phyloP scores from a whole-genome alignment of 2,888 invertebrate species.

The Drosophila limbata region DNA sequence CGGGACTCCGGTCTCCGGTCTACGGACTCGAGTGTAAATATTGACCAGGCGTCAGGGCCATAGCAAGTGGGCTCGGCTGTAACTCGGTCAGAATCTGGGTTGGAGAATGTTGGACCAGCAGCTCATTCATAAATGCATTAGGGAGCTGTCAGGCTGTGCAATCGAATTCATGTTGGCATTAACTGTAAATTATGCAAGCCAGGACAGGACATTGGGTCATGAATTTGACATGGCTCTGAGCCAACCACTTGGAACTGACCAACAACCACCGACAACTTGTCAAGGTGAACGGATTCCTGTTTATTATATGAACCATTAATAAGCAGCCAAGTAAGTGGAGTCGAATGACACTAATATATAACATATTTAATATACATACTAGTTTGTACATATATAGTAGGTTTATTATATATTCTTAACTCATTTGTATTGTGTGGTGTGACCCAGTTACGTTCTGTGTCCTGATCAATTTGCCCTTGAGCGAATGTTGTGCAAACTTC shows the following conservation, averaged over 20 bases:
- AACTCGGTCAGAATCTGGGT: background rate
- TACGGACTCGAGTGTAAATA: conserved; percentile 49
- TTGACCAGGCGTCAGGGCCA: conserved; percentile 42
- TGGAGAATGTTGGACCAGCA: conserved; percentile 25
- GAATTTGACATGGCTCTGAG: conserved; percentile 65
- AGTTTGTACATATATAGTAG: conserved; percentile 7
- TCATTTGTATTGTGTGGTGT: conserved; percentile 46
- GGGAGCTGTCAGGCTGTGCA: conserved; percentile 56
- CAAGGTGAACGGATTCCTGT: conserved; percentile 73
- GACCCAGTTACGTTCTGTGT: conserved; percentile 52
- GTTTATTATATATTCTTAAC: conserved; percentile 18
- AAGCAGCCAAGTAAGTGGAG: conserved; percentile 38
- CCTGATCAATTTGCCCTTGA: conserved; percentile 69
- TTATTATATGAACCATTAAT: conserved; percentile 73
- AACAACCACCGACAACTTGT: conserved; percentile 53
- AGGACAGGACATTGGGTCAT: conserved; percentile 41
- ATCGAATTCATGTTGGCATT: conserved; percentile 77
- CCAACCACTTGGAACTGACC: conserved; percentile 66
- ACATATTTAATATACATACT: background rate
- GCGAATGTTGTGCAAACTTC: conserved; percentile 67
- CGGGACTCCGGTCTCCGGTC: conserved; percentile 10
- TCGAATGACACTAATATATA: conserved; percentile 52
- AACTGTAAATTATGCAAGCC: conserved; percentile 72
- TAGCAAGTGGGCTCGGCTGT: conserved; percentile 1
- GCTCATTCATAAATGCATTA: conserved; percentile 79